Evolutionary conservation across 2,888 invertebrate genomes (phyloP).

Genomic region (Metacarcinus magister): DNA sequence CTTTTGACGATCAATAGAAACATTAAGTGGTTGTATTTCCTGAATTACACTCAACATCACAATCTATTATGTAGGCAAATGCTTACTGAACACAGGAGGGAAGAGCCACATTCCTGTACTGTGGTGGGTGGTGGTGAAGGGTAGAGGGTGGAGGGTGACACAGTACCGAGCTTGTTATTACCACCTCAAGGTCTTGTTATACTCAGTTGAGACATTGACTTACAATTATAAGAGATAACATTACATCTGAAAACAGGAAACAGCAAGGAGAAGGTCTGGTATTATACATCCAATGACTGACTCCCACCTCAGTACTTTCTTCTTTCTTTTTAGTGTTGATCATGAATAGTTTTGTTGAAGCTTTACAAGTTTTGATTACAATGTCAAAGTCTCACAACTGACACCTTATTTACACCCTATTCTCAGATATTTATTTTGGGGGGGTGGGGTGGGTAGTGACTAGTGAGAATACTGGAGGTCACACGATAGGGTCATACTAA

Average conservation of each 20-base stretch:
- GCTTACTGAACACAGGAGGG: background rate
- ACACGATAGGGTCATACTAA: background rate
- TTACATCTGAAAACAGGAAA: background rate
- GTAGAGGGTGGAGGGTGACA: background rate
- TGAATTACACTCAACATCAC: background rate
- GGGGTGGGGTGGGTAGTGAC: no score
- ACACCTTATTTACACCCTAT: background rate
- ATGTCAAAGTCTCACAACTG: background rate
- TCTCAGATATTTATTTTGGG: background rate
- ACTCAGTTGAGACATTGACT: background rate
- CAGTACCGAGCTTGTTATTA: background rate
- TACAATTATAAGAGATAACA: background rate
- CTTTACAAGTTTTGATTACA: slow-evolving; percentile 3
- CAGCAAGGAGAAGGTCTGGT: background rate
- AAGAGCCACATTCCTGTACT: background rate
- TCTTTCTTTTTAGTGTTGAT: background rate
- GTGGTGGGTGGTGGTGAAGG: background rate
- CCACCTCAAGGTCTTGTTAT: background rate
- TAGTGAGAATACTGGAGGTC: background rate
- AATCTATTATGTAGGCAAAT: background rate
- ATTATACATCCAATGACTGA: background rate
- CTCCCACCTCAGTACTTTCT: no score
- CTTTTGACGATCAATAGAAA: background rate
- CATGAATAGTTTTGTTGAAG: background rate
- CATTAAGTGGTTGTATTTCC: background rate